phyloP scores from a whole-genome alignment of 2,113 vertebrate genomes.

The Notarius quadriscutis region DNA sequence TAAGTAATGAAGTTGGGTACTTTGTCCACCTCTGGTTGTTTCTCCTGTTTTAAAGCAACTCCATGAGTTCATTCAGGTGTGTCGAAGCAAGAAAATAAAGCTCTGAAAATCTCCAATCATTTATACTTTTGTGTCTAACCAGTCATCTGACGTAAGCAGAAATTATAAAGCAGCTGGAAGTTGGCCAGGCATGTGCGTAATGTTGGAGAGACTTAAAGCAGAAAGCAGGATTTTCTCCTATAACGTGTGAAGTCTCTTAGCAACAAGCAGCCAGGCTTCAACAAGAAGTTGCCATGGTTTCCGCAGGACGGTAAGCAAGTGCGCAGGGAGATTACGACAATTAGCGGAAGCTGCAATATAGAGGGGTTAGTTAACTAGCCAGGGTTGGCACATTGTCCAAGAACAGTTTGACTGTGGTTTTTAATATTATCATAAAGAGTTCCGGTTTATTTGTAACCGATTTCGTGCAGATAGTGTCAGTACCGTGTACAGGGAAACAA shows the following conservation, averaged over 20 bases:
- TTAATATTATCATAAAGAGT: slow-evolving; percentile 43
- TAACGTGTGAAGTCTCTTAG: slow-evolving; percentile 71
- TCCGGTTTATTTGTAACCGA: slow-evolving; percentile 23
- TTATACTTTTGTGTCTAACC: not conserved
- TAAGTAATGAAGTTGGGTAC: too few relatives aligned
- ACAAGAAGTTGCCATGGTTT: slow-evolving; percentile 76
- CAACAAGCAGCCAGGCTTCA: slow-evolving; percentile 76
- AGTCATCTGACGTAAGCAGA: slow-evolving; percentile 1
- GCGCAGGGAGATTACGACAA: slow-evolving; percentile 50
- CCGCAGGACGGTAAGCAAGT: slow-evolving; percentile 51
- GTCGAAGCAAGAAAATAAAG: not conserved
- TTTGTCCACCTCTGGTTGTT: too few relatives aligned
- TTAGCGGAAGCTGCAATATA: slow-evolving; percentile 32
- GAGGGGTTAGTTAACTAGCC: not conserved
- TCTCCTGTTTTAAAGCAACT: not conserved
- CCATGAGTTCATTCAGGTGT: not conserved
- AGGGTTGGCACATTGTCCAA: not conserved
- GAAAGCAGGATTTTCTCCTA: slow-evolving; percentile 72
- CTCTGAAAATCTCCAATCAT: not conserved
- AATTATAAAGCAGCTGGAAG: not conserved
- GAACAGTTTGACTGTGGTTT: slow-evolving; percentile 34
- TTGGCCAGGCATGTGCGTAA: slow-evolving; percentile 33
- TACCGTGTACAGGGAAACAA: slow-evolving; percentile 50
- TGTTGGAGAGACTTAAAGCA: slow-evolving; percentile 25
- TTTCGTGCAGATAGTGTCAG: slow-evolving; percentile 37